Conservation (phyloP, 2,113 vertebrate genomes). For the Barnardius zonarius region DNA sequence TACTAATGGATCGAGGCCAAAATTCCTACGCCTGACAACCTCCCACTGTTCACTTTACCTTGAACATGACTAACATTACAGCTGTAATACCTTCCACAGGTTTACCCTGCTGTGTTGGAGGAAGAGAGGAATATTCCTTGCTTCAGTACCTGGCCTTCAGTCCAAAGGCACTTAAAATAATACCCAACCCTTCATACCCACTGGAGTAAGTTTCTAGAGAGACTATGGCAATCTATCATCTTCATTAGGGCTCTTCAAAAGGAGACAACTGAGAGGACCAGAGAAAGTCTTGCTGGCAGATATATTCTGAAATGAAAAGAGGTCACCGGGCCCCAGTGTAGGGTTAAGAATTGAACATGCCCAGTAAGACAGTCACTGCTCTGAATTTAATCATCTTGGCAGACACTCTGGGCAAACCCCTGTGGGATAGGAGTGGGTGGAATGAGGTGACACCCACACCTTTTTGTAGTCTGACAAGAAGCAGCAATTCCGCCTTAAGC, state of each 20-base stretch:
- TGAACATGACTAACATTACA: background rate
- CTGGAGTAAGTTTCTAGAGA: background rate
- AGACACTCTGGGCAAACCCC: background rate
- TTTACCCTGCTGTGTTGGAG: background rate
- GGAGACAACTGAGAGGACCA: background rate
- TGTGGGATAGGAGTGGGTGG: slow-evolving; percentile 27
- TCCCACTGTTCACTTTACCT: background rate
- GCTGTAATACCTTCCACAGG: background rate
- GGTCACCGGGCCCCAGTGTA: background rate
- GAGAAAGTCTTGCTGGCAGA: background rate
- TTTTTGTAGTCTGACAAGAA: slow-evolving; percentile 10
- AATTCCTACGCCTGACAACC: background rate
- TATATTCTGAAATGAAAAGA: background rate
- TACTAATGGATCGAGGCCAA: background rate
- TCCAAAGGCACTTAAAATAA: background rate
- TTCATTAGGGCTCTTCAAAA: background rate
- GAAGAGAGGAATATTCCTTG: background rate
- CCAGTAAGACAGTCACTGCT: background rate
- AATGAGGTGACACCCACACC: background rate
- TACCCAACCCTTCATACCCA: background rate
- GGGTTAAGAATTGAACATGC: background rate
- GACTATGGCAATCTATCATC: background rate
- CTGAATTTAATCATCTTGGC: background rate
- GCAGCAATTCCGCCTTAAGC: background rate
- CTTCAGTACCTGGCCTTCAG: background rate